Base-by-base conservation (phyloP, 2,888 invertebrate species). In the Cheilosia vulpina region DNA sequence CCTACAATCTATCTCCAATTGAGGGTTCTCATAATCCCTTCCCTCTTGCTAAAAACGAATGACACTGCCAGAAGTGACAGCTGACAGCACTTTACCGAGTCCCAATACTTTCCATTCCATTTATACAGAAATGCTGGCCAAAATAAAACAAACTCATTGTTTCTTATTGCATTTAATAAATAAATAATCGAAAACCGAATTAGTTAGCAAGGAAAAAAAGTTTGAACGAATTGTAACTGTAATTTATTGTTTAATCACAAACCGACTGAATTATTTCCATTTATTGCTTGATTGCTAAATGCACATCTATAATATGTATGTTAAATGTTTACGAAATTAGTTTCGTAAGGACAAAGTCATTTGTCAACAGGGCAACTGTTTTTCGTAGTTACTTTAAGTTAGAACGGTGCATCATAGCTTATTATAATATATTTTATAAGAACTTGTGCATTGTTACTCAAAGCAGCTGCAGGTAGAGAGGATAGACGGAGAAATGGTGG, bases 231-330 rank as follows among this genome's bases (percentile, higher is more conserved):
- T 63, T 63, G 19, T 47, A 17, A 31, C 7, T 6, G 3, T 19
- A 47, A 19, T 62, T 62, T 47, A 47, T 31, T 47, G 47, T 50
- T 47, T 47, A 63, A 31, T 63, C 17, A 63, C 62, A 60, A 72
- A 69, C 50, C 17, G 71, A 72, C 71, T 72, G 71, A 72, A 60
- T 52, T 60, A 41, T 72, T 52, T 60, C 24, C 24, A 45, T 57
- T 17, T 58, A 71, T 58, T 60, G 50, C 50, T 58, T 71, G 27
- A 50, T 50, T 58, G 52, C 60, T 71, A 38, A 50, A 50, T 58
- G 52, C 60, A 41, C 43, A 72, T 19, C 27, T 27, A 7, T 19
- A 41, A 7, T 19, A 41, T 24, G 17, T 57, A 4, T 0, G 52
- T 52, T 58, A 58, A 57, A 60, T 50, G 38, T 31, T 6, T 27